These are phyloP conservation scores for Sericinus montela DNA, from an alignment of 2,888 invertebrate genomes.

Conservation along the genomic window DNA sequence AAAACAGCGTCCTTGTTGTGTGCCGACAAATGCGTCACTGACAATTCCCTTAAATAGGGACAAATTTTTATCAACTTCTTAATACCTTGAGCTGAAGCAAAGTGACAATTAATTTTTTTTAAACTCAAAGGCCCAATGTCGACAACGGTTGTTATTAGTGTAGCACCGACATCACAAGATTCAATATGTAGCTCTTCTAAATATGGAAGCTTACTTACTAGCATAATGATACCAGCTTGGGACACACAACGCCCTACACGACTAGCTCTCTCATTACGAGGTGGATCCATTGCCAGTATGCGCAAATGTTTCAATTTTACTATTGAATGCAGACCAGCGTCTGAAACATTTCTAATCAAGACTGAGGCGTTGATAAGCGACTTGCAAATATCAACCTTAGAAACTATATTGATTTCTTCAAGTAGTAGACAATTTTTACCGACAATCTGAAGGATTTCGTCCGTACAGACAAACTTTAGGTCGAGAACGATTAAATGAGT, in stretches of 20 bases:
- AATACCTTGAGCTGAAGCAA: conserved; percentile 64
- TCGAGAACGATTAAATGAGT: conserved; percentile 61
- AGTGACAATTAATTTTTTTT: conserved; percentile 68
- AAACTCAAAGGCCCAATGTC: conserved; percentile 63
- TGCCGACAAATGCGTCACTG: conserved; percentile 64
- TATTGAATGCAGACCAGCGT: conserved; percentile 58
- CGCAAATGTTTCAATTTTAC: conserved; percentile 58
- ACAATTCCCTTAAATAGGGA: conserved; percentile 60
- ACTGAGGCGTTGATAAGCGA: conserved; percentile 71
- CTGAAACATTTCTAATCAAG: conserved; percentile 67
- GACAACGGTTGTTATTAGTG: conserved; percentile 53
- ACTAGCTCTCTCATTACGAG: conserved; percentile 61
- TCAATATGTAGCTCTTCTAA: conserved; percentile 69
- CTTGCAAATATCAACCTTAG: conserved; percentile 67
- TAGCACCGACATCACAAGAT: conserved; percentile 73
- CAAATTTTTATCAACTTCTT: conserved; percentile 64
- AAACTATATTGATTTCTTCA: conserved; percentile 71
- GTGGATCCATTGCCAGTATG: conserved; percentile 68
- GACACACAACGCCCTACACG: conserved; percentile 68
- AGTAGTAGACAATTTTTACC: conserved; percentile 56
- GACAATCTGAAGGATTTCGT: conserved; percentile 68
- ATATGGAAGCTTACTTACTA: conserved; percentile 58
- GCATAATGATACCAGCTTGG: conserved; percentile 63
- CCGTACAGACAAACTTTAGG: conserved; percentile 72
- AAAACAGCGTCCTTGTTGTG: conserved; percentile 66